phyloP scores from a whole-genome alignment of 2,888 invertebrate genomes.

The Branchellion lobata region DNA sequence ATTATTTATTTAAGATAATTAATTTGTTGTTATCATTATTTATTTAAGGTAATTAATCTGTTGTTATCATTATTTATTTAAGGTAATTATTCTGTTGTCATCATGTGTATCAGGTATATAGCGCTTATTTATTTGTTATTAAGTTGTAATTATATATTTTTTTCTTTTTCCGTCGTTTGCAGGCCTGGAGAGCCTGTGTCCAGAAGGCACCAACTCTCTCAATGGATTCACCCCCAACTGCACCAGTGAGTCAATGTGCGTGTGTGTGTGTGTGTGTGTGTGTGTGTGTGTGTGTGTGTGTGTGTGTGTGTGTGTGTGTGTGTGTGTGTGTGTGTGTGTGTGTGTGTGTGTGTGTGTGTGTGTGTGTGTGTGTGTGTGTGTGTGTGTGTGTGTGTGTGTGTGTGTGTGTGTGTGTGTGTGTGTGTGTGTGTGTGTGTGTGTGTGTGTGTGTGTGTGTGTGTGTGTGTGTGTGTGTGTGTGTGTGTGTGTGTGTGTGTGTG shows the following conservation, averaged over 20 bases:
- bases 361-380: constrained; percentile 23
- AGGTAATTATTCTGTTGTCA: too few species aligned
- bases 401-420: constrained; percentile 23
- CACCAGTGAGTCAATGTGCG: constrained; percentile 43
- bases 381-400: constrained; percentile 23
- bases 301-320: constrained; percentile 23
- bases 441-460: constrained; percentile 23
- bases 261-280: constrained; percentile 23
- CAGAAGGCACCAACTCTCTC: constrained; percentile 48
- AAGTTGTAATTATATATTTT: too few species aligned
- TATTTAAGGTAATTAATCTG: too few species aligned
- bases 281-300: constrained; percentile 23
- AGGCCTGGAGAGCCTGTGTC: constrained; percentile 49
- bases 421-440: constrained; percentile 23
- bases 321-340: constrained; percentile 23
- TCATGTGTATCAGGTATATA: too few species aligned
- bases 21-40: too few species aligned
- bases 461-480: constrained; percentile 23
- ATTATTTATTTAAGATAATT: too few species aligned
- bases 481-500: constrained; percentile 23
- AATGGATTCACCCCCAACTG: constrained; percentile 50
- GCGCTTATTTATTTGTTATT: too few species aligned
- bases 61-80: too few species aligned
- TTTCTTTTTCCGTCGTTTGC: too few species aligned
- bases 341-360: constrained; percentile 23